Conservation (phyloP, 2,888 invertebrate genomes). For the Empis livida region DNA sequence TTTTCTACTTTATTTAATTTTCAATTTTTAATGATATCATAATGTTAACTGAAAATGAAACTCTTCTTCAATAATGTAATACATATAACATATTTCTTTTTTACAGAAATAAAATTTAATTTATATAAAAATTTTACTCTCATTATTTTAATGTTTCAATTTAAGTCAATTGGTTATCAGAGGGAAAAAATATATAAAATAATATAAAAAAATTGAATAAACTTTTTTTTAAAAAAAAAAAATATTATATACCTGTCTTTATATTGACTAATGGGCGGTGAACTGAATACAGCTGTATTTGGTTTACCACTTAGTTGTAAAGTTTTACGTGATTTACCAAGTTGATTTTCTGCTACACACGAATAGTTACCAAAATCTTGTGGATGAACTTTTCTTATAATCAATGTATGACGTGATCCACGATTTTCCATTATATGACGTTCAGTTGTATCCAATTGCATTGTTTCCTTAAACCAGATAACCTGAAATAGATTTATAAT, state of each 20-base stretch:
- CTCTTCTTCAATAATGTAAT: no score
- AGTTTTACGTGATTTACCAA: conserved; percentile 51
- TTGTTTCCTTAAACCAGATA: conserved; percentile 54
- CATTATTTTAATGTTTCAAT: no score
- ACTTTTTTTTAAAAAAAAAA: background rate
- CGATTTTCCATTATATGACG: conserved; percentile 52
- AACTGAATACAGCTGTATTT: conserved; percentile 49
- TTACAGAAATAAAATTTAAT: no score
- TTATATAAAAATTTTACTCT: no score
- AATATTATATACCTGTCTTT: conserved; percentile 32
- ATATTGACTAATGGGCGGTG: conserved; percentile 46
- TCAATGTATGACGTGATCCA: conserved; percentile 51
- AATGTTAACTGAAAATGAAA: no score
- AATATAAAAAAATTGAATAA: no score
- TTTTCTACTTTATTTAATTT: no score
- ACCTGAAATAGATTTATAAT: conserved; percentile 40
- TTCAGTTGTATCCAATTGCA: conserved; percentile 54
- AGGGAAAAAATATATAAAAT: no score
- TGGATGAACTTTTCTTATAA: conserved; percentile 52
- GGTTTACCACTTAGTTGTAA: conserved; percentile 54
- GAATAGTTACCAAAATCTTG: conserved; percentile 59
- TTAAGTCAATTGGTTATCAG: no score
- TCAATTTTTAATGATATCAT: no score
- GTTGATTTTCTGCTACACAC: conserved; percentile 54
- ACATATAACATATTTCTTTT: no score